phyloP scores from a whole-genome alignment of 2,113 vertebrate genomes.

The Geococcyx californianus region DNA sequence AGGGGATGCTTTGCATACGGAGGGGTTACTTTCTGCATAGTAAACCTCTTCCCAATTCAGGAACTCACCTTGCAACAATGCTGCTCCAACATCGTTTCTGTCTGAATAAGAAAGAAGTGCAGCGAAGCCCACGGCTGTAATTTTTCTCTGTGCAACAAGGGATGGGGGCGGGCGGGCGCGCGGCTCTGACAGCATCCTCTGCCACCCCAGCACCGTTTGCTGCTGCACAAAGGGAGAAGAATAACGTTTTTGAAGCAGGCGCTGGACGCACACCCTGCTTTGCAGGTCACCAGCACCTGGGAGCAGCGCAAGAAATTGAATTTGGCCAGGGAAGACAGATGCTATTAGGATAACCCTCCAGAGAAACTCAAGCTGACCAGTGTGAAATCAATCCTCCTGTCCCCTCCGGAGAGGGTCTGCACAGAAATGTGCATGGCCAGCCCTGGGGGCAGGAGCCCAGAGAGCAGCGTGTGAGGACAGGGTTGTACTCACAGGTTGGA shows the following conservation, averaged over 20 bases:
- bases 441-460: background rate
- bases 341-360: background rate
- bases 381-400: background rate
- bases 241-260: accelerated
- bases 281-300: background rate
- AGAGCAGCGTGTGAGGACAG: background rate
- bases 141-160: background rate
- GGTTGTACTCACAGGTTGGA: background rate
- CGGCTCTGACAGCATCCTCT: accelerated
- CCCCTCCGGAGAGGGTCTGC: background rate
- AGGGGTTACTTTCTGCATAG: background rate
- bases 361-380: background rate
- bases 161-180: background rate
- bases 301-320: background rate
- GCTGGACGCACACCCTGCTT: background rate
- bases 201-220: background rate
- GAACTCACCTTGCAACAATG: background rate
- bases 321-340: background rate
- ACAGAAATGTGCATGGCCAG: background rate
- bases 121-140: background rate
- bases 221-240: background rate
- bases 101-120: background rate
- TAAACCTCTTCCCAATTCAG: background rate
- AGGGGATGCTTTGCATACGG: background rate
- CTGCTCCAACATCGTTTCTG: background rate